Base-by-base conservation (phyloP, 1,140 invertebrate species). In the Lordiphosa clarofinis region DNA sequence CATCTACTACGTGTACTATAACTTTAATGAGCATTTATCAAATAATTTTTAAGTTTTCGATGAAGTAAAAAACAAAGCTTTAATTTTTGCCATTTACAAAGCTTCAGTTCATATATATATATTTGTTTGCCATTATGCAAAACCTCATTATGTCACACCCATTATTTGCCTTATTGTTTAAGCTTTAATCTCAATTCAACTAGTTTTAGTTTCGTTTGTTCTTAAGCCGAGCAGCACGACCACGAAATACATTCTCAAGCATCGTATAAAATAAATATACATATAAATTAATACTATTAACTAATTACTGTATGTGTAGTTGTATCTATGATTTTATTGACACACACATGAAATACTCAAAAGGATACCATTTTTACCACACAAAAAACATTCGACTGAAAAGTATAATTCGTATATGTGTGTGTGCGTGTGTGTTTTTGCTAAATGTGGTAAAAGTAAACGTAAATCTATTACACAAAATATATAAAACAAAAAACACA, bases 401-500 rank as follows among this genome's bases (percentile, higher is more conserved):
- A 84, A 76, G 74, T 86, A 69, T 84, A 73, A 72, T 82, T 75
- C 67, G 28, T 31, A 31, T 2, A 8, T 31, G 7, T 31, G 15
- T 36, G 10, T 44, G 11, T 46, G 43, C 31, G 76, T 86, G 61
- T 73, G 74, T 84, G 76, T 84, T 86, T 82, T 84, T 84, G 79
- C 79, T 84, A 86, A 86, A 86, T 84, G 78, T 84, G 78, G 78
- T 84, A 78, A 81, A 82, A 42, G 66, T 73, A 81, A 82, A 73
- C 50, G 49, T 72, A 82, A 81, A 75, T 81, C 64, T 64, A 81
- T 82, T 75, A 82, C 72, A 81, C 67, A 50, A 72, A 79, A 78
- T 19, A 38, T 56, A 54, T 60, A 62, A 36, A n/a, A 38, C 8
- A 52, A 15, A 5, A 15, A 47, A 43, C 47, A 56, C 3, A 52